phyloP scores from a whole-genome alignment of 2,797 vertebrate genomes.

The Hephaestus fuliginosus region DNA sequence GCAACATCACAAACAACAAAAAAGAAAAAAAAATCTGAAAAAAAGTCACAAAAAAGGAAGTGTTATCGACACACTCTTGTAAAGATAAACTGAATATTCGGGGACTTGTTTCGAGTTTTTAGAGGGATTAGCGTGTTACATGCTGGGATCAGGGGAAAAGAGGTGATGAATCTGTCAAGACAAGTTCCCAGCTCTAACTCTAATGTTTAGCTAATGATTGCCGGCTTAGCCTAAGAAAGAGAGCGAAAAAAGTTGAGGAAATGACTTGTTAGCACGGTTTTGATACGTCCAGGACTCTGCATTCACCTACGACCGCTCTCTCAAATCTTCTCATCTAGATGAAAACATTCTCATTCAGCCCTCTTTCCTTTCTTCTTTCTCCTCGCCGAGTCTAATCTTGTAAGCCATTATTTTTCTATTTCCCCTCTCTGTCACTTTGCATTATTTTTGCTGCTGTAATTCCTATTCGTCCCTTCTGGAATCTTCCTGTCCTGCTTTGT shows the following conservation, averaged over 20 bases:
- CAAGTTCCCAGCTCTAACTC: constrained; percentile 76
- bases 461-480: constrained; percentile 94
- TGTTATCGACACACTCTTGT: constrained; percentile 19
- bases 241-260: constrained; percentile 80
- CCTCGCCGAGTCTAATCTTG: constrained; percentile 86
- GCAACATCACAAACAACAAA: constrained; percentile 13
- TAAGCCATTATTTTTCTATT: constrained; percentile 96
- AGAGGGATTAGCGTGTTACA: constrained; percentile 73
- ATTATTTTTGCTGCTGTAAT: constrained; percentile 97
- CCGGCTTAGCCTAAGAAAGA: constrained; percentile 77
- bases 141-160: constrained; percentile 72
- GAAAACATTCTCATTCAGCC: constrained; percentile 89
- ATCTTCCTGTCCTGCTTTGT: constrained; percentile 96
- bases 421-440: constrained; percentile 95
- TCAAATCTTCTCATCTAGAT: constrained; percentile 88
- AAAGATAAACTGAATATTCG: constrained; percentile 59
- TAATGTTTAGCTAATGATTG: constrained; percentile 86
- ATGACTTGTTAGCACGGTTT: constrained; percentile 85
- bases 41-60: constrained; percentile 1
- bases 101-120: constrained; percentile 60
- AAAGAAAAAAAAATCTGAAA: not conserved
- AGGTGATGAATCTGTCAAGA: constrained; percentile 86
- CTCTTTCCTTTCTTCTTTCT: constrained; percentile 82
- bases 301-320: constrained; percentile 82
- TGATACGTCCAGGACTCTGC: constrained; percentile 78